phyloP scores from a whole-genome alignment of 92 coral and sea anemone species.

The Heliopora coerulea region DNA sequence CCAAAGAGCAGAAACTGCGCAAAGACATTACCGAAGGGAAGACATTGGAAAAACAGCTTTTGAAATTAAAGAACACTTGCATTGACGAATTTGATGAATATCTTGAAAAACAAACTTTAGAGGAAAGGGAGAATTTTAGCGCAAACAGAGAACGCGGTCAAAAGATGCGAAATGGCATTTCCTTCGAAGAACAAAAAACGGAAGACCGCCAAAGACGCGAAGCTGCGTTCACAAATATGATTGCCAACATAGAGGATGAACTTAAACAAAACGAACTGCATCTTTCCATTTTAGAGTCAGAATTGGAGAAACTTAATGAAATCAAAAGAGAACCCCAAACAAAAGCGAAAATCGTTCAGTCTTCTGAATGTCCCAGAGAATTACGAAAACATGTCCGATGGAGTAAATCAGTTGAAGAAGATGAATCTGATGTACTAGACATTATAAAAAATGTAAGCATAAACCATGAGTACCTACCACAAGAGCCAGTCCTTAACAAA shows the following conservation, averaged over 20 bases:
- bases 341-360: conserved; percentile 40
- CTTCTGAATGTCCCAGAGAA: conserved; percentile 40
- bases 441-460: conserved; percentile 79
- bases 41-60: conserved; percentile 79
- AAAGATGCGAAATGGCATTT: not conserved
- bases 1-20: conserved; percentile 62
- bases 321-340: conserved; percentile 48
- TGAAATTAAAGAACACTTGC: conserved; percentile 71
- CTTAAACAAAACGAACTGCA: conserved; percentile 79
- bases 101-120: conserved; percentile 60
- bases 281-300: conserved; percentile 71
- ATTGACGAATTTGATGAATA: conserved; percentile 83
- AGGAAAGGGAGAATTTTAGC: conserved; percentile 58
- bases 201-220: conserved; percentile 20
- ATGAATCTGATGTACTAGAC: conserved; percentile 85
- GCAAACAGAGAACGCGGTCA: not conserved
- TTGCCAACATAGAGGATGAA: conserved; percentile 82
- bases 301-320: conserved; percentile 59
- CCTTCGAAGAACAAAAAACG: not conserved
- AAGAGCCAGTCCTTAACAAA: conserved; percentile 86
- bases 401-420: conserved; percentile 56
- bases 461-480: conserved; percentile 85
- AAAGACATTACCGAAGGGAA: conserved; percentile 83
- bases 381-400: conserved; percentile 18
- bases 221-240: conserved; percentile 60